These are phyloP conservation scores for Octomys mimax DNA, from an alignment of 2,797 vertebrate species.

Conservation along the genomic window DNA sequence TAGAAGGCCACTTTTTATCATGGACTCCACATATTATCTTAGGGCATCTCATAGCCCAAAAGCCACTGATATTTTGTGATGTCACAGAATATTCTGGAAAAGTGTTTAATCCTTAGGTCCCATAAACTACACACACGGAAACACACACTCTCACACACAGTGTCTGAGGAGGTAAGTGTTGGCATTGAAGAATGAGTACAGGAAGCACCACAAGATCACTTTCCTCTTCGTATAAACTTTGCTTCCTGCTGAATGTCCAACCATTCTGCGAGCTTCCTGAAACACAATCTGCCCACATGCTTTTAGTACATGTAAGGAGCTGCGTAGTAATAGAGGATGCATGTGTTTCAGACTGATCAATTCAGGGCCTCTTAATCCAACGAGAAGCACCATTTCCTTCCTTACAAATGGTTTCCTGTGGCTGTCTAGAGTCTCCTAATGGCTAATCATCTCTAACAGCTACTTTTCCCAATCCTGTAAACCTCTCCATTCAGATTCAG, in stretches of 20 bases:
- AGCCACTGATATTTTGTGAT: neutral
- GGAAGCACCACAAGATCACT: neutral
- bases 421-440: conserved; percentile 18
- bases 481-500: neutral
- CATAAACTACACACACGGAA: neutral
- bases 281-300: neutral
- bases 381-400: conserved; percentile 66
- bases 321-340: conserved; percentile 57
- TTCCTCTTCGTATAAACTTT: neutral
- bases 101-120: neutral
- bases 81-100: neutral
- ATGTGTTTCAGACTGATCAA: conserved; percentile 65
- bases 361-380: conserved; percentile 47
- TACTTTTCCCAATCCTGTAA: conserved; percentile 9
- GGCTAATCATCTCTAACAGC: neutral
- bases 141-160: neutral
- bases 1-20: neutral
- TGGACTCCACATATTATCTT: neutral
- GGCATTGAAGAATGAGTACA: neutral
- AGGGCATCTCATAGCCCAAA: neutral
- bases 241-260: neutral
- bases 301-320: conserved; percentile 49
- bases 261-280: neutral
- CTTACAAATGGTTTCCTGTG: conserved; percentile 64
- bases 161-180: neutral